Conservation (phyloP, 2,113 vertebrate species). For the Oxygymnocypris stewartii region DNA sequence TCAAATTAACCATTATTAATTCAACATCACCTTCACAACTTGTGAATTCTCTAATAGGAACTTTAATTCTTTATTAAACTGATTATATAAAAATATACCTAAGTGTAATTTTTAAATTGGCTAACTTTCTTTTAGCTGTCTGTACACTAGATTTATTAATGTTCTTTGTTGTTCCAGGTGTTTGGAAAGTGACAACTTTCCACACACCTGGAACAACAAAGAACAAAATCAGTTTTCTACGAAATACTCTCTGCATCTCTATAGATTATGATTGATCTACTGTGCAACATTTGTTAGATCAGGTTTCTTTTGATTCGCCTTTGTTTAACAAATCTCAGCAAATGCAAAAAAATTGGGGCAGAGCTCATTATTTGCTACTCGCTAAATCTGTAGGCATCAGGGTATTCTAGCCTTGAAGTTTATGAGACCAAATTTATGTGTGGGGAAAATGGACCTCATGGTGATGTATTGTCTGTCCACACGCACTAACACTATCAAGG, state of each 20-base stretch:
- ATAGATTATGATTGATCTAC: slow-evolving; percentile 15
- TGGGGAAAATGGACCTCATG: background rate
- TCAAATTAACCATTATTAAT: background rate
- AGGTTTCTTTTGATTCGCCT: background rate
- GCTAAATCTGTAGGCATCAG: background rate
- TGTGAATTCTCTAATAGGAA: too few species aligned
- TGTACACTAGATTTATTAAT: background rate
- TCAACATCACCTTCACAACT: background rate
- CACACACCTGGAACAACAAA: background rate
- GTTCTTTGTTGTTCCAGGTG: background rate
- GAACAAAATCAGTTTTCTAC: background rate
- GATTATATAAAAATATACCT: background rate
- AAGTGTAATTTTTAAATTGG: background rate
- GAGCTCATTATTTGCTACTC: background rate
- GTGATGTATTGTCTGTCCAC: slow-evolving; percentile 34
- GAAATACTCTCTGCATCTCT: background rate
- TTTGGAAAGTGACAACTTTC: background rate
- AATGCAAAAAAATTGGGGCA: background rate
- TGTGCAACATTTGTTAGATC: background rate
- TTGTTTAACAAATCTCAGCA: background rate
- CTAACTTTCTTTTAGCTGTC: background rate
- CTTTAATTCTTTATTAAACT: background rate
- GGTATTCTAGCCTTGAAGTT: slow-evolving; percentile 1
- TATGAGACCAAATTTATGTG: slow-evolving; percentile 24
- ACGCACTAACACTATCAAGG: slow-evolving; percentile 4